Conservation (phyloP, 2,888 invertebrate genomes). For the Nephrocerus scutellatus region DNA sequence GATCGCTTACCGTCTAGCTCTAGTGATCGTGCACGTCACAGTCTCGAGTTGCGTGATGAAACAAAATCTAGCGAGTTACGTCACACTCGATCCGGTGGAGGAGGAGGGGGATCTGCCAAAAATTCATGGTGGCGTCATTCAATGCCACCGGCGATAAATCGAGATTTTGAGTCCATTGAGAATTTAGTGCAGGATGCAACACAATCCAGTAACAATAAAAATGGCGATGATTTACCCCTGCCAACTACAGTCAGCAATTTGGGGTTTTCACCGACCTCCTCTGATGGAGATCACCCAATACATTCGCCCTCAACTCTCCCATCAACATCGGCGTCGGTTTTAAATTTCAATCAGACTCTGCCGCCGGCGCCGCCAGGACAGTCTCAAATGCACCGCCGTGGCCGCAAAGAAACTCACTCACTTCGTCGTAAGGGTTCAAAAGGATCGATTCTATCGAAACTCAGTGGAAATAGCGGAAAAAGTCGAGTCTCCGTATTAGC, state of each 20-base stretch:
- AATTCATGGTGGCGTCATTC: slow-evolving; percentile 43
- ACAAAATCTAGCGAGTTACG: not conserved
- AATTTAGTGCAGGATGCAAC: slow-evolving; percentile 31
- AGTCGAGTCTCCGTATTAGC: slow-evolving; percentile 32
- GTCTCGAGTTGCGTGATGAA: slow-evolving; percentile 32
- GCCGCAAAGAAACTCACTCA: slow-evolving; percentile 9
- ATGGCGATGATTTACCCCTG: no score
- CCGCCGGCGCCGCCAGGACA: slow-evolving; percentile 27
- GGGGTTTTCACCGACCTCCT: slow-evolving; percentile 37
- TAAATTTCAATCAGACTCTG: slow-evolving; percentile 20
- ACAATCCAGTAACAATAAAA: no score
- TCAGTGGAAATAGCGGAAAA: slow-evolving; percentile 26
- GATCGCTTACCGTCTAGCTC: slow-evolving; percentile 31
- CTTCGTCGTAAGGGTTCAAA: slow-evolving; percentile 34
- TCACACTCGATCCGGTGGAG: slow-evolving; percentile 6
- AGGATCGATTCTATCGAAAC: slow-evolving; percentile 35
- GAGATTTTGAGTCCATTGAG: slow-evolving; percentile 41
- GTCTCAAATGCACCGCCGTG: slow-evolving; percentile 19
- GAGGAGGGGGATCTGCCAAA: slow-evolving; percentile 6
- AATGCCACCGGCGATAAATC: slow-evolving; percentile 39
- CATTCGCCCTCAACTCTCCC: slow-evolving; percentile 28
- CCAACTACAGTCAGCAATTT: no score
- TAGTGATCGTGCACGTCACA: slow-evolving; percentile 28
- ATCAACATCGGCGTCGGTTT: slow-evolving; percentile 20
- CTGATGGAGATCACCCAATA: slow-evolving; percentile 37